A percentile compares a stretch with the other conserved stretches of the same genome.
phyloP scores from a whole-genome alignment of 2,888 invertebrate species.

The Nyleta sp. region DNA sequence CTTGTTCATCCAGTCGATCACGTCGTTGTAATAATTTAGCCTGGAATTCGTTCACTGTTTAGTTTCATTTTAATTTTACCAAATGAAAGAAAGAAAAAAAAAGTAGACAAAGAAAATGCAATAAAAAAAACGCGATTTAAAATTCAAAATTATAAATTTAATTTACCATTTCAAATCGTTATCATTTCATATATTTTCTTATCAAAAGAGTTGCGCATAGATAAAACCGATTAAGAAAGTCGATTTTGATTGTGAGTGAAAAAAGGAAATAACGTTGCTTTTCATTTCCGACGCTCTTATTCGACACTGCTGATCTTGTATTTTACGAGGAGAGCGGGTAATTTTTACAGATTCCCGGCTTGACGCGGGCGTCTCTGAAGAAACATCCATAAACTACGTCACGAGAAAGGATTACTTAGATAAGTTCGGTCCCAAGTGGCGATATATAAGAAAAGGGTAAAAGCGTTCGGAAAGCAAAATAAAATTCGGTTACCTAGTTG shows the following conservation, averaged over 20 bases:
- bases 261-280: too few species aligned
- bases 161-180: too few species aligned
- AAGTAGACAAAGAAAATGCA: too few species aligned
- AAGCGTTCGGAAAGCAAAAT: background rate
- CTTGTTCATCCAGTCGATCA: slow-evolving; percentile 91
- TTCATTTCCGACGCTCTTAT: background rate
- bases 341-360: background rate
- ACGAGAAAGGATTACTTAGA: slow-evolving; percentile 9
- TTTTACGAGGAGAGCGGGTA: too few species aligned
- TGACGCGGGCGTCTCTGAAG: background rate
- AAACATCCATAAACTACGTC: slow-evolving; percentile 10
- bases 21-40: slow-evolving; percentile 93
- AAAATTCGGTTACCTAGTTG: background rate
- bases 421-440: slow-evolving; percentile 18
- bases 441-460: background rate
- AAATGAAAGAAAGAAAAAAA: too few species aligned
- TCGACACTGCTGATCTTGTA: background rate
- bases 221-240: too few species aligned
- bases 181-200: too few species aligned
- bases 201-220: too few species aligned
- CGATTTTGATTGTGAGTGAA: too few species aligned
- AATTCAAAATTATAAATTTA: too few species aligned
- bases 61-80: background rate
- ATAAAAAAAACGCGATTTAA: too few species aligned
- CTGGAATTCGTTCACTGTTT: slow-evolving; percentile 73